phyloP scores from a whole-genome alignment of 2,113 vertebrate species.

The Laterallus jamaicensis region DNA sequence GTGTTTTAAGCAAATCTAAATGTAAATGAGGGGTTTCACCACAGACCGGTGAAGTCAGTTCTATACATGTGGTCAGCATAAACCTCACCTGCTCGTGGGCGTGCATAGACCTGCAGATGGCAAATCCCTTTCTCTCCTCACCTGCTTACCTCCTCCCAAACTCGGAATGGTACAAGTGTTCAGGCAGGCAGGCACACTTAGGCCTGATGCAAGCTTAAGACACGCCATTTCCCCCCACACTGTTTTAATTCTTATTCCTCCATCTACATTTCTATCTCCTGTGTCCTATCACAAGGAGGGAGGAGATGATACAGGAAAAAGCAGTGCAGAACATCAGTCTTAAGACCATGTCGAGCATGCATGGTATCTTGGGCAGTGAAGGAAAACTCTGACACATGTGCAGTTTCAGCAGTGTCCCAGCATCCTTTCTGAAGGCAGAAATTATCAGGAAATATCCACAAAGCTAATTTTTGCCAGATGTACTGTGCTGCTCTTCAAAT shows the following conservation, averaged over 20 bases:
- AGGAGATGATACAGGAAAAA: not conserved
- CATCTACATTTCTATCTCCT: not conserved
- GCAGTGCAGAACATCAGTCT: not conserved
- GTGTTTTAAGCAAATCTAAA: not conserved
- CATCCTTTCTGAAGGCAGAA: not conserved
- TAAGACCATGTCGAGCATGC: rapidly evolving
- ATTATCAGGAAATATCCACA: not conserved
- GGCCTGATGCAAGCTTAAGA: not conserved
- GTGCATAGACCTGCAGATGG: not conserved
- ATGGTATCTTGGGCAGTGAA: not conserved
- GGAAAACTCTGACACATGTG: not conserved
- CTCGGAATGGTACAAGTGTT: not conserved
- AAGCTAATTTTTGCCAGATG: not conserved
- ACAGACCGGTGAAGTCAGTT: not conserved
- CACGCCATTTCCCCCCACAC: not conserved
- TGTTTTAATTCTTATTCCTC: not conserved
- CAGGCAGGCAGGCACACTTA: not conserved
- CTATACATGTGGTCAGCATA: not conserved
- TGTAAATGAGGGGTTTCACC: not conserved
- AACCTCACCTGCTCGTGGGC: not conserved
- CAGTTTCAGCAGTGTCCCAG: not conserved
- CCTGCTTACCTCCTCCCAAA: not conserved
- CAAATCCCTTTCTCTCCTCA: not conserved
- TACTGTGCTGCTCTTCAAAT: not conserved
- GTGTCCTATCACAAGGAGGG: not conserved